Evolutionary conservation across 2,797 vertebrate species (phyloP), one percentile per base, ranked within the genome.

Genomic region (Gymnothorax reevesii): DNA sequence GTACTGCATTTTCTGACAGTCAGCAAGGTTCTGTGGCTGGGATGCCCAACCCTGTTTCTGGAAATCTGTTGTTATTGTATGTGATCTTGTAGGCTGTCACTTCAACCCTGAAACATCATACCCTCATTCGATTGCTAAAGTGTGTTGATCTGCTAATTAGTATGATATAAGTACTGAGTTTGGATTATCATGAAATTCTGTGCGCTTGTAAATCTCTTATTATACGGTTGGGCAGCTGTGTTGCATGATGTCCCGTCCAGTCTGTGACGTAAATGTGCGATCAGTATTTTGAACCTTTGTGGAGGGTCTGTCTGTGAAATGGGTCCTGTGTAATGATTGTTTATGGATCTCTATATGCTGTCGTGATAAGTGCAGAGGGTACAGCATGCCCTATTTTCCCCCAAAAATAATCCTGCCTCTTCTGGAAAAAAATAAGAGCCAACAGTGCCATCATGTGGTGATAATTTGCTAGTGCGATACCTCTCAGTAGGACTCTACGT

Each of bases 391-490:
- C 62, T 20, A 17, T 10, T 42, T 42, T 42, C 33, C 33, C 33
- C 33, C 17, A 25, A 75, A 49, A 75, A 75, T 4, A 8, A 33
- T 33, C 71, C 27, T 0, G 27, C 71, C 6, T 49, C 49, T 20
- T 33, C 25, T 42, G 33, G n/a, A 22, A n/a, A 7, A 83, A 57
- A 59, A 10, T 57, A 87, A 86, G 82, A 90, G 55, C 20, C 80
- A 33, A 88, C 92, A 91, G 93, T 95, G 93, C 95, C 95, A 90
- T 91, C 94, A 17, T 62, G 90, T 95, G 95, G 92, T 54, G 0
- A 0, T 0, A 0, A 3, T 0, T 0, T 75, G 90, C 7, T 91
- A 90, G 90, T 93, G 90, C 93, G 91, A 0, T 4, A 57, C 80
- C 25, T 57, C 22, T 82, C 0, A 55, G 7, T 22, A 7, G 4